phyloP scores from a whole-genome alignment of 2,888 invertebrate species.

The Nasonovia ribisnigri region DNA sequence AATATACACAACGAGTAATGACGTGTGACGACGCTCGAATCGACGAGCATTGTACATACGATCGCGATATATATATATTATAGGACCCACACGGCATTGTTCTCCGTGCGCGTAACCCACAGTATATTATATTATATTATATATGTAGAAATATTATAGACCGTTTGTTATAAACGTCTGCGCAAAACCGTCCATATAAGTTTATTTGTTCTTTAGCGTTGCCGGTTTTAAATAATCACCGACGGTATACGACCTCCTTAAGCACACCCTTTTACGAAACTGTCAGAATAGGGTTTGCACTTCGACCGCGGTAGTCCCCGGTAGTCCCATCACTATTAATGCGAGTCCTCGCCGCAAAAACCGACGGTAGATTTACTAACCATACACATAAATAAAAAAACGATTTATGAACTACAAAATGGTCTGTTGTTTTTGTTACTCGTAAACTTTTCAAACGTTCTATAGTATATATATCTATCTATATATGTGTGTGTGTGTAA shows the following conservation, averaged over 20 bases:
- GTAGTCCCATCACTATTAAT: not conserved
- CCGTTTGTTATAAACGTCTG: not conserved
- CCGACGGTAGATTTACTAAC: not conserved
- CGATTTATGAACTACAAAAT: constrained; percentile 10
- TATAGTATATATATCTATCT: not conserved
- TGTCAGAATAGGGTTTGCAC: constrained; percentile 27
- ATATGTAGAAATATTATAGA: not conserved
- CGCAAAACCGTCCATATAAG: not conserved
- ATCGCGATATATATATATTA: not conserved
- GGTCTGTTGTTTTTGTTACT: constrained; percentile 25
- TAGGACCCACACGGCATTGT: not conserved
- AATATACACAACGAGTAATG: not conserved
- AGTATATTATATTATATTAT: no score
- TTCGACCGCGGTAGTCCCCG: not conserved
- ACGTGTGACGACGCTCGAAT: not conserved
- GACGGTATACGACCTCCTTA: constrained; percentile 1
- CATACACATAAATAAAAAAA: constrained; percentile 31
- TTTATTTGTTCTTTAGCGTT: not conserved
- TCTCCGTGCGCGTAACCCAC: not conserved
- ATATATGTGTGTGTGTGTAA: not conserved
- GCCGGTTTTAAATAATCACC: constrained; percentile 20
- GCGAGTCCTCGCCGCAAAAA: not conserved
- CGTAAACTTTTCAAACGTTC: constrained; percentile 14
- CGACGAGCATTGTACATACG: not conserved
- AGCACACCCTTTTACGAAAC: constrained; percentile 12